Conservation (phyloP, 2,113 vertebrate species). For the Microtus richardsoni region DNA sequence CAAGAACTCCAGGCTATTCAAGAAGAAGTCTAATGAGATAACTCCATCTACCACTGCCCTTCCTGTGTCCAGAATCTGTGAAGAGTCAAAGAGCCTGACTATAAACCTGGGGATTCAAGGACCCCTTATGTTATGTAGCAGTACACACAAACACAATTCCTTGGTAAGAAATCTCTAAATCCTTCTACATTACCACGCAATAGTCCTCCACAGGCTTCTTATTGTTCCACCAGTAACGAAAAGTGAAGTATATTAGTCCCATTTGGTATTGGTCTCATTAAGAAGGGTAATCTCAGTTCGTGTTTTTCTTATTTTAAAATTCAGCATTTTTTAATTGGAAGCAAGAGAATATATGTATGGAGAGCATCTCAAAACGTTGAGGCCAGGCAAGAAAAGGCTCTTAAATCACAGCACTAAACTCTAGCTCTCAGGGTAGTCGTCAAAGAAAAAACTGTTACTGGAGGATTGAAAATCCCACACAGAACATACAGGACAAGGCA, state of each 20-base stretch:
- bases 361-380: not conserved
- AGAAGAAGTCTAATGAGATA: slow-evolving; percentile 56
- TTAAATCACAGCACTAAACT: slow-evolving; percentile 43
- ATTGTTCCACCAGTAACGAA: not conserved
- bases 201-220: not conserved
- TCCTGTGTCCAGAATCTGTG: slow-evolving; percentile 59
- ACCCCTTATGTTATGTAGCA: not conserved
- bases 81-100: slow-evolving; percentile 51
- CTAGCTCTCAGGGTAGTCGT: not conserved
- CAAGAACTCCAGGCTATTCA: slow-evolving; percentile 48
- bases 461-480: slow-evolving; percentile 23
- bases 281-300: slow-evolving; percentile 24
- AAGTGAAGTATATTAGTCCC: slow-evolving; percentile 16
- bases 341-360: not conserved
- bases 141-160: slow-evolving; percentile 2
- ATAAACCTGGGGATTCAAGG: slow-evolving; percentile 42
- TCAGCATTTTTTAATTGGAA: slow-evolving; percentile 63
- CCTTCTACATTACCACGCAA: not conserved
- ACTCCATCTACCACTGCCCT: slow-evolving; percentile 53
- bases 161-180: slow-evolving; percentile 37
- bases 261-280: slow-evolving; percentile 17
- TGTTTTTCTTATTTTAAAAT: slow-evolving; percentile 56
- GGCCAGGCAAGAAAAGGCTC: slow-evolving; percentile 45
- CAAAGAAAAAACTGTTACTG: slow-evolving; percentile 32
- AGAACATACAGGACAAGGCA: slow-evolving; percentile 32